Evolutionary conservation across 1,140 invertebrate species (phyloP).

Genomic region (Zaprionus nigranus): DNA sequence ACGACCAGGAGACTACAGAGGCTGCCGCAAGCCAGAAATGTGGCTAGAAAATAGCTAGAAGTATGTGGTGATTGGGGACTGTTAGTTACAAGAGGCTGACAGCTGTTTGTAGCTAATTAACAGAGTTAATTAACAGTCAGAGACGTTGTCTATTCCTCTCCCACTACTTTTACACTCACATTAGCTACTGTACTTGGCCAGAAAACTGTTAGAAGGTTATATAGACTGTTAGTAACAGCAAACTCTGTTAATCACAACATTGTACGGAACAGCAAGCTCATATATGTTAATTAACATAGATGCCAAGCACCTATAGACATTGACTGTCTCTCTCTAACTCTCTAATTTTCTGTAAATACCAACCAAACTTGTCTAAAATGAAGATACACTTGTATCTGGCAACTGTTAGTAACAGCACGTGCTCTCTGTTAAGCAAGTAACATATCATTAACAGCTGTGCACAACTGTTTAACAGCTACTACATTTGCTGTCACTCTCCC

Average conservation of each 20-base stretch:
- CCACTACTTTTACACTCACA: accelerated
- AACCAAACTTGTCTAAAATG: background rate
- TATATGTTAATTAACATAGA: no score
- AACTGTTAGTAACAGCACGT: background rate
- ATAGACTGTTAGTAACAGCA: no score
- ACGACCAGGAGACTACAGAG: background rate
- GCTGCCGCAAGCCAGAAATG: background rate
- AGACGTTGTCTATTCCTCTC: background rate
- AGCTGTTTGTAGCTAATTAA: background rate
- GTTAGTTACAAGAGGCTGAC: background rate
- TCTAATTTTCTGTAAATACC: no score
- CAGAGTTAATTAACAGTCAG: background rate
- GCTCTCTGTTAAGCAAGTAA: background rate
- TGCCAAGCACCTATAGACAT: no score
- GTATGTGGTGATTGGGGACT: background rate
- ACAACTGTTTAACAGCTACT: background rate
- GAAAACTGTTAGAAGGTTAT: background rate
- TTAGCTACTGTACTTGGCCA: background rate
- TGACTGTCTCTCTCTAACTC: no score
- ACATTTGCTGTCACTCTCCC: background rate
- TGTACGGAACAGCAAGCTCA: no score
- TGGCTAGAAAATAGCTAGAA: slow-evolving; percentile 5
- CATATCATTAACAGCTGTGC: background rate
- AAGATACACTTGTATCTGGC: no score
- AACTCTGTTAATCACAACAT: no score